Evolutionary conservation across 2,797 vertebrate species (phyloP).

Genomic region (Meriones psammophilus): DNA sequence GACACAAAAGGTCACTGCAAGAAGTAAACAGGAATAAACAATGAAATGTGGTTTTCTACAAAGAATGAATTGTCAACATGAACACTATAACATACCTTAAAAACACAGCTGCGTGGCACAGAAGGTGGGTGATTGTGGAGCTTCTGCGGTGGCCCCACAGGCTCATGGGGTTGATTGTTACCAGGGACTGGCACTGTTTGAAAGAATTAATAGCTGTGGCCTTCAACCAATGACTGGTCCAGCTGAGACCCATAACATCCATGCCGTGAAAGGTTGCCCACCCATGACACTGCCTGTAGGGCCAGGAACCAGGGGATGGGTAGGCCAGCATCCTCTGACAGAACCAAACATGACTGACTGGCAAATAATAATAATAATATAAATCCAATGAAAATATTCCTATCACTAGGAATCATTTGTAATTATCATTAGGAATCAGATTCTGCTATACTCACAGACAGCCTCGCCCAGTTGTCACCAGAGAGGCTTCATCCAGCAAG

Average conservation of each 20-base stretch:
- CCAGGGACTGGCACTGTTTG: not conserved
- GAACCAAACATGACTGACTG: not conserved
- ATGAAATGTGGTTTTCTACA: not conserved
- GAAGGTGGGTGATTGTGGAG: not conserved
- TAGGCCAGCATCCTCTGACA: not conserved
- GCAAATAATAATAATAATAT: not conserved
- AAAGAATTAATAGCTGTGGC: not conserved
- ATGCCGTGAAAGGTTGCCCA: too few species aligned
- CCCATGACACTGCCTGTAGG: not conserved
- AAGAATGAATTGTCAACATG: slow-evolving; percentile 43
- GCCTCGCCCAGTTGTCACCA: not conserved
- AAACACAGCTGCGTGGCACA: not conserved
- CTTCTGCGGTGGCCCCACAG: not conserved
- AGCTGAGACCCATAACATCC: not conserved
- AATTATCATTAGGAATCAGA: not conserved
- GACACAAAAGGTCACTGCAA: not conserved
- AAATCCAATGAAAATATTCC: not conserved
- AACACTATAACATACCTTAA: not conserved
- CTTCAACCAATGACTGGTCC: not conserved
- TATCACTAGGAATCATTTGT: not conserved
- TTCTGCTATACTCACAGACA: not conserved
- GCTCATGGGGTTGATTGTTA: too few species aligned
- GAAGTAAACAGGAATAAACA: slow-evolving; percentile 39
- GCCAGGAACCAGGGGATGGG: not conserved
- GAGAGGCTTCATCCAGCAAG: not conserved